phyloP scores from a whole-genome alignment of 2,113 vertebrate species.

The Prietella phreatophila region DNA sequence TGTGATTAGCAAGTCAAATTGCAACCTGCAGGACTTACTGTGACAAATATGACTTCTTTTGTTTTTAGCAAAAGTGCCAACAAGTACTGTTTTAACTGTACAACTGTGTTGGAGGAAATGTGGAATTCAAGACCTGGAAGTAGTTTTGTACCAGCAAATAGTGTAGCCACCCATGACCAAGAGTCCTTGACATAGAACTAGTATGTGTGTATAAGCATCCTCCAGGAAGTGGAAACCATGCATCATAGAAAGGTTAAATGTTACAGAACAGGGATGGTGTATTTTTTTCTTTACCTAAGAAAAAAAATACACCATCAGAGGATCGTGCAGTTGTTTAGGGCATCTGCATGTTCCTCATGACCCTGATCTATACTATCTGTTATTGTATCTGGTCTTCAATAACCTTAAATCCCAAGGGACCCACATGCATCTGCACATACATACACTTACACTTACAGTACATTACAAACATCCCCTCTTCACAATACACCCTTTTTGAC shows the following conservation, averaged over 20 bases:
- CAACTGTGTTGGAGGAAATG: background rate
- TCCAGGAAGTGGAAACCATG: slow-evolving; percentile 4
- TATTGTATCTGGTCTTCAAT: background rate
- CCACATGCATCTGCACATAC: background rate
- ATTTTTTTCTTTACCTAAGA: background rate
- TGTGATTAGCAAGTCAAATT: background rate
- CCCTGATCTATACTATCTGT: background rate
- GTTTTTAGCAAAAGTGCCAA: background rate
- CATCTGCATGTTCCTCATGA: background rate
- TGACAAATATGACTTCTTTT: background rate
- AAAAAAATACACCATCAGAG: no score
- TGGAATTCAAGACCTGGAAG: slow-evolving; percentile 3
- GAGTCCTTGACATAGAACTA: slow-evolving; percentile 9
- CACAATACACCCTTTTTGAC: background rate
- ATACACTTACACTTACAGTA: background rate
- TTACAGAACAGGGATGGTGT: background rate
- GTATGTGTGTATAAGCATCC: background rate
- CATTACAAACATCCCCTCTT: background rate
- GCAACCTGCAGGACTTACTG: no score
- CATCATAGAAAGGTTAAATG: background rate
- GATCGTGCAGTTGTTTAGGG: background rate
- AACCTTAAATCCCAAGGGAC: background rate
- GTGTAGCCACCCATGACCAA: background rate
- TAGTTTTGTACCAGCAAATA: background rate
- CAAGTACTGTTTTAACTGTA: background rate